These are phyloP conservation scores for Eulemur macaco DNA, from an alignment of 2,113 vertebrate genomes.

Conservation along the genomic window DNA sequence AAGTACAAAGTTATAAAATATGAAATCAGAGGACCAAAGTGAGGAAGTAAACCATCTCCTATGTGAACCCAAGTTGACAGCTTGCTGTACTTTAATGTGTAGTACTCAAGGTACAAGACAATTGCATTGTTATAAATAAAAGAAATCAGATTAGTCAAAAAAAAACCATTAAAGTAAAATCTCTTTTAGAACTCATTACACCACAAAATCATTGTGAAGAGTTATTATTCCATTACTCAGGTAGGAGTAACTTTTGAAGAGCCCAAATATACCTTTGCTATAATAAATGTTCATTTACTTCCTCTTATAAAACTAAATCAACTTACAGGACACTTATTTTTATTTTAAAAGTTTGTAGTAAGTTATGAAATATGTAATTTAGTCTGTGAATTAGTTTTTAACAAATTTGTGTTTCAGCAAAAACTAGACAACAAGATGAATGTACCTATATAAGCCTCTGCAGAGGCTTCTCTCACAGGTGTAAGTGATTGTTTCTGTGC, in stretches of 20 bases:
- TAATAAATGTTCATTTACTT: conserved; percentile 3
- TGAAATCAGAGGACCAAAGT: conserved; percentile 46
- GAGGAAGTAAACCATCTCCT: not conserved
- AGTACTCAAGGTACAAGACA: conserved; percentile 44
- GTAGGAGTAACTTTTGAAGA: not conserved
- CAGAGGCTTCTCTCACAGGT: not conserved
- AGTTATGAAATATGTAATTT: not conserved
- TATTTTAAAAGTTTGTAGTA: not conserved
- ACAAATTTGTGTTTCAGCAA: not conserved
- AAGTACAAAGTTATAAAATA: not conserved
- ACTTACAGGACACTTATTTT: conserved; percentile 19
- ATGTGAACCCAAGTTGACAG: not conserved
- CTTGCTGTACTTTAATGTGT: conserved; percentile 62
- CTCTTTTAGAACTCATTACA: conserved; percentile 14
- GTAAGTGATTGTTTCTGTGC: not conserved
- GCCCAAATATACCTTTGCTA: not conserved
- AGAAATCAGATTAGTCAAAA: conserved; percentile 83
- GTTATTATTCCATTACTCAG: not conserved
- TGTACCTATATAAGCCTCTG: not conserved
- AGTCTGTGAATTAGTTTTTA: not conserved
- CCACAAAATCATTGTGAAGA: not conserved
- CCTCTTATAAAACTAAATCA: not conserved
- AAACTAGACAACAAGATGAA: not conserved
- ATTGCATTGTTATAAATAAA: conserved; percentile 82
- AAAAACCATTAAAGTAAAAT: not conserved